A percentile compares a stretch with the other conserved stretches of the same genome.
phyloP scores from a whole-genome alignment of 2,113 vertebrate genomes.

The Ageneiosus marmoratus region DNA sequence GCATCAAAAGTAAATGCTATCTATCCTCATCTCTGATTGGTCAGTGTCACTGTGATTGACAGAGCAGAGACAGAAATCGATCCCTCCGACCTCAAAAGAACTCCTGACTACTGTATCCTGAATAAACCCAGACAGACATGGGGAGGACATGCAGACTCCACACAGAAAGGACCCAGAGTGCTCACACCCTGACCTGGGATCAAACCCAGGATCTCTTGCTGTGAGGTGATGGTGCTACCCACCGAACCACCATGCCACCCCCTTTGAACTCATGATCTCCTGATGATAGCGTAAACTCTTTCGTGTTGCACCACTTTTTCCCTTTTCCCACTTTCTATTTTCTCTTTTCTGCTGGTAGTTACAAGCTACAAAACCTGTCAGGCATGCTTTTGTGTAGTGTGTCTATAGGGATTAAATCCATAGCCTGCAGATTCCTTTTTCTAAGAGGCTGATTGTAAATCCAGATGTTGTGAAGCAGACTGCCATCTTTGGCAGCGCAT shows the following conservation, averaged over 20 bases:
- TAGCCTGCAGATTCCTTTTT: slow-evolving; percentile 7
- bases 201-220: too few species aligned
- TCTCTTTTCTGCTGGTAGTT: background rate
- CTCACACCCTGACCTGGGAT: too few species aligned
- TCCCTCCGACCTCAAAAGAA: too few species aligned
- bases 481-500: slow-evolving; percentile 53
- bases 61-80: background rate
- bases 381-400: slow-evolving; percentile 2
- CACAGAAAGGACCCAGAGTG: too few species aligned
- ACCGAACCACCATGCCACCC: too few species aligned
- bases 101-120: too few species aligned
- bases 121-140: too few species aligned
- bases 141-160: too few species aligned
- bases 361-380: background rate
- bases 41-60: background rate
- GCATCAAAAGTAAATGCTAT: background rate
- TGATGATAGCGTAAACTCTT: background rate
- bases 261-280: background rate
- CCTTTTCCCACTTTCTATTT: background rate
- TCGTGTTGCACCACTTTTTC: background rate
- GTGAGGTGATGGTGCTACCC: too few species aligned
- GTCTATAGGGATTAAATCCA: background rate
- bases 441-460: slow-evolving; percentile 40
- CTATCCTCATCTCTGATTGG: background rate
- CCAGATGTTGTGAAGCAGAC: slow-evolving; percentile 63